These are phyloP conservation scores for Zoanthus sansibaricus DNA, from an alignment of 92 coral and sea anemone species.

Conservation along the genomic window DNA sequence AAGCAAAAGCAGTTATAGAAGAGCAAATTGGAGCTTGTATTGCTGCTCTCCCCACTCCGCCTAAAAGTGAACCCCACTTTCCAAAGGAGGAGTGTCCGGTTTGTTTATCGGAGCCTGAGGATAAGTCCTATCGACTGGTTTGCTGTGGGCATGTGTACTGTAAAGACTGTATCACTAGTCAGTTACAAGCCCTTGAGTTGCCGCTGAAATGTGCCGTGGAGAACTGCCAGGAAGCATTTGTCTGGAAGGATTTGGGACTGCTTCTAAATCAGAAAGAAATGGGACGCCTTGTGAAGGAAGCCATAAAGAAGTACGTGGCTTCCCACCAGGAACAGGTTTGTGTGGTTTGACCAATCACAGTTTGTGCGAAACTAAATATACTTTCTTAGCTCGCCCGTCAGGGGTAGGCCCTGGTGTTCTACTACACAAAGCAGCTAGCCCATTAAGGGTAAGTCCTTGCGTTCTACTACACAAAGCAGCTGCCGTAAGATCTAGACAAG, in stretches of 20 bases:
- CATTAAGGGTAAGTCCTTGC: too few species aligned
- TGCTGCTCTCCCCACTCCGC: conserved; percentile 29
- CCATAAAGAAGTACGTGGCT: conserved; percentile 62
- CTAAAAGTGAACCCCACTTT: not conserved
- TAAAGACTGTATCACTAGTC: conserved; percentile 65
- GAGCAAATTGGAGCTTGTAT: conserved; percentile 48
- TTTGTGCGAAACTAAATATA: not conserved
- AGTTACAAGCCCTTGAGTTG: conserved; percentile 69
- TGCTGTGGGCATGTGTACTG: conserved; percentile 93
- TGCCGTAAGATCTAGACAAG: too few species aligned
- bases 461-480: too few species aligned
- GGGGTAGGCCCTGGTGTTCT: too few species aligned
- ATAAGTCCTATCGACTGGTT: conserved; percentile 69
- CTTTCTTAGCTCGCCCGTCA: not conserved
- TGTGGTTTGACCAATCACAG: not conserved
- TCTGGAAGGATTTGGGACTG: conserved; percentile 67
- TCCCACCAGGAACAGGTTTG: conserved; percentile 60
- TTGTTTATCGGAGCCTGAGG: conserved; percentile 76
- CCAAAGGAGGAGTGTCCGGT: conserved; percentile 72
- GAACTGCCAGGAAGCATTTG: conserved; percentile 65
- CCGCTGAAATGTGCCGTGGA: conserved; percentile 80
- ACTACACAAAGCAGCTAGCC: too few species aligned
- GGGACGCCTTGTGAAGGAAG: conserved; percentile 44
- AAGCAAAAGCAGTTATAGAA: conserved; percentile 55
- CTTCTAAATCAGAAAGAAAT: conserved; percentile 52